These are phyloP conservation scores for Heterocephalus glaber DNA, from an alignment of 2,113 vertebrate genomes.

Conservation along the genomic window DNA sequence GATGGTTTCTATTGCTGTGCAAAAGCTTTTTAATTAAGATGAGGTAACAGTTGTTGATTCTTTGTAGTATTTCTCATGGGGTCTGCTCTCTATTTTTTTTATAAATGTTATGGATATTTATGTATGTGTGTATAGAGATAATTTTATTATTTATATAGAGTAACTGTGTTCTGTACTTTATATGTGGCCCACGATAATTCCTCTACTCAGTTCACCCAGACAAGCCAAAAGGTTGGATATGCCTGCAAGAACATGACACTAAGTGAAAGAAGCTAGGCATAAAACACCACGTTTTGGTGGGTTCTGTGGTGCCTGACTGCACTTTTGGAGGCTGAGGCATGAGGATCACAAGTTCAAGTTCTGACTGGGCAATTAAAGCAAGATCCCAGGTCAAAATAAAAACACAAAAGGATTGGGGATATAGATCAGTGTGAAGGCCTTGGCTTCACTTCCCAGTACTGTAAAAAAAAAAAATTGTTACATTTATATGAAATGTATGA, in stretches of 20 bases:
- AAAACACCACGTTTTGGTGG: neutral
- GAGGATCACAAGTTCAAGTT: neutral
- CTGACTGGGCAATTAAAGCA: no score
- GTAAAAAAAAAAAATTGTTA: neutral
- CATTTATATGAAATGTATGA: conserved; percentile 25
- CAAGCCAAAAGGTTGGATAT: neutral
- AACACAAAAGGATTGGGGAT: neutral
- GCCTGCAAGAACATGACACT: neutral
- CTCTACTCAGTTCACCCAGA: neutral
- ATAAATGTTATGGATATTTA: no score
- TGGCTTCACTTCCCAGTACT: neutral
- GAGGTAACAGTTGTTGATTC: no score
- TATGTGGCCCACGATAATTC: neutral
- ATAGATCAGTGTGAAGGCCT: neutral
- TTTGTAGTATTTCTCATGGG: no score
- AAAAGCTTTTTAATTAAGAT: no score
- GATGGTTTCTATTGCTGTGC: no score
- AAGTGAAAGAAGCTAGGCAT: neutral
- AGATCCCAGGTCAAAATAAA: neutral
- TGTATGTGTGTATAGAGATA: no score
- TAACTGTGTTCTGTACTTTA: neutral
- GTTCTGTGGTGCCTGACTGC: neutral
- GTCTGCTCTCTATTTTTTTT: no score
- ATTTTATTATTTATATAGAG: no score
- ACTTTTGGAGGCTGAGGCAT: neutral